phyloP scores from a whole-genome alignment of 2,888 invertebrate species.

The Coelopa pilipes region DNA sequence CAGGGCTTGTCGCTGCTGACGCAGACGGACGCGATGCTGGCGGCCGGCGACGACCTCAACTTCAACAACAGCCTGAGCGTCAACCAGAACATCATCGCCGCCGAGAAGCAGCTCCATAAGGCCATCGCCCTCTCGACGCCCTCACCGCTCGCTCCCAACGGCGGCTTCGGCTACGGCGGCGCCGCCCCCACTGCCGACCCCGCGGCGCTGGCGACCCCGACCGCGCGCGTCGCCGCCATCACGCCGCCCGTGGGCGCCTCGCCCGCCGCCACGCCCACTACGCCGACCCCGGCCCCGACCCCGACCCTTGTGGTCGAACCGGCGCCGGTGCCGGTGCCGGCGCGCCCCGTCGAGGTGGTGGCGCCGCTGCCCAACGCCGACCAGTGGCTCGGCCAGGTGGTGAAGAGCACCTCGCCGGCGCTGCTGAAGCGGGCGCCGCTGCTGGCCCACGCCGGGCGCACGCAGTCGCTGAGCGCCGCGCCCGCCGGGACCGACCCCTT shows the following conservation, averaged over 20 bases:
- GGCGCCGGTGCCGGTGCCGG: conserved; percentile 45
- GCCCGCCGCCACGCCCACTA: conserved; percentile 60
- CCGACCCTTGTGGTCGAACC: conserved; percentile 52
- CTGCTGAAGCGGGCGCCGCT: conserved; percentile 69
- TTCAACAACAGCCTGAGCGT: conserved; percentile 71
- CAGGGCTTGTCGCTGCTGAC: conserved; percentile 75
- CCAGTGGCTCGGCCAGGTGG: conserved; percentile 83
- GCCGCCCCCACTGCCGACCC: not conserved
- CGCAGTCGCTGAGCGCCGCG: conserved; percentile 71
- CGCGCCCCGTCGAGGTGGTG: conserved; percentile 57
- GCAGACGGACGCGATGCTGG: conserved; percentile 69
- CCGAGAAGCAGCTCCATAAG: conserved; percentile 55
- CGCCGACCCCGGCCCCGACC: conserved; percentile 71
- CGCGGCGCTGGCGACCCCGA: conserved; percentile 51
- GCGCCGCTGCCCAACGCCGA: conserved; percentile 80
- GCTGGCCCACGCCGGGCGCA: conserved; percentile 70
- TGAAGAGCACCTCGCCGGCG: conserved; percentile 71
- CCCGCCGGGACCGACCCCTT: conserved; percentile 73
- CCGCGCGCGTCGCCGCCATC: conserved; percentile 70
- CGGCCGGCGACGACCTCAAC: conserved; percentile 68
- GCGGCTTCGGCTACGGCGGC: conserved; percentile 40
- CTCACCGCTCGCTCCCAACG: conserved; percentile 41
- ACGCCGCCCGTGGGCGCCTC: conserved; percentile 69
- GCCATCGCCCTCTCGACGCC: conserved; percentile 51
- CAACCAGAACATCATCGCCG: conserved; percentile 69